These are phyloP conservation scores for Chaetodon trifascialis DNA, from an alignment of 2,113 vertebrate species.

Conservation along the genomic window DNA sequence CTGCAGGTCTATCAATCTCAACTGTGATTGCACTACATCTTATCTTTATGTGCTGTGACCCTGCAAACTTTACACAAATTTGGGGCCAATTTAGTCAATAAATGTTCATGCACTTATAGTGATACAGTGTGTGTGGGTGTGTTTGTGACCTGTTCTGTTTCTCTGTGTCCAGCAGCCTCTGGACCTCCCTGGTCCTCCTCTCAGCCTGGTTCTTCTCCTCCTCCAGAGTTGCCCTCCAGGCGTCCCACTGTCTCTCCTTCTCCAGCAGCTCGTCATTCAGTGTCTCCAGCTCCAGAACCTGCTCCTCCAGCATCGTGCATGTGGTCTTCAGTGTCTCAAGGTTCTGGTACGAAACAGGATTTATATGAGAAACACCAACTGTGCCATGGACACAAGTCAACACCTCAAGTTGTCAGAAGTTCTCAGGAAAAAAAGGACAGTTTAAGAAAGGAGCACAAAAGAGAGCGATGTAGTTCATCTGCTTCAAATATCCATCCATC, in stretches of 20 bases:
- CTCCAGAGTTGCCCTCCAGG: conserved; percentile 93
- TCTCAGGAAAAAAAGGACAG: neutral
- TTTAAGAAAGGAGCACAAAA: neutral
- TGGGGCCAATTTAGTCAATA: neutral
- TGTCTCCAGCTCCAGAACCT: conserved; percentile 96
- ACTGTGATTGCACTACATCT: neutral
- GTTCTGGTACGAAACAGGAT: conserved; percentile 83
- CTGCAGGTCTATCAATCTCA: neutral
- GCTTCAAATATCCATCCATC: neutral
- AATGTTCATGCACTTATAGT: neutral
- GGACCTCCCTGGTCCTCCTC: conserved; percentile 92
- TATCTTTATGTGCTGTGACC: neutral
- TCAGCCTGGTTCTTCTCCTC: conserved; percentile 98
- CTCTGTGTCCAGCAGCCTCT: conserved; percentile 96
- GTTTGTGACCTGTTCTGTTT: conserved; percentile 93
- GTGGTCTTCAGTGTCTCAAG: conserved; percentile 99
- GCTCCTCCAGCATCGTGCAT: conserved; percentile 98
- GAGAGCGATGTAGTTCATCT: neutral
- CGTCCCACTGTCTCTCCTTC: conserved; percentile 99
- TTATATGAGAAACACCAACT: conserved; percentile 2
- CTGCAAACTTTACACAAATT: neutral
- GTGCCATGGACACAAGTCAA: neutral
- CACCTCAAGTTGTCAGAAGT: neutral
- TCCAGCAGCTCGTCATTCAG: conserved; percentile 97
- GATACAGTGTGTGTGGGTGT: neutral